Conservation (phyloP, 2,797 vertebrate genomes). For the Euphonia xanthogaster region DNA sequence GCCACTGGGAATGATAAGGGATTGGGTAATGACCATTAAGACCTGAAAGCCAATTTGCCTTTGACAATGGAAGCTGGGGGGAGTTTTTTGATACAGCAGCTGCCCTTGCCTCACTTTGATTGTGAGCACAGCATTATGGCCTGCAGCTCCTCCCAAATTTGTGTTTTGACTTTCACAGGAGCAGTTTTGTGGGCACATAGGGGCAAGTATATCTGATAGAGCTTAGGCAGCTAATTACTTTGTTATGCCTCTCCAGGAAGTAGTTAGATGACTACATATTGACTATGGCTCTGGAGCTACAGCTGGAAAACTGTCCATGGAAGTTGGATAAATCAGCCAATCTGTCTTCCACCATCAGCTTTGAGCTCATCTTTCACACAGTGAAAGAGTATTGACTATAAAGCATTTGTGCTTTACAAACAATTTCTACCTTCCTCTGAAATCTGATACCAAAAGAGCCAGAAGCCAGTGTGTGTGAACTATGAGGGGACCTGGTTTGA, state of each 20-base stretch:
- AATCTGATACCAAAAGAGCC: not conserved
- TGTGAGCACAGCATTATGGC: not conserved
- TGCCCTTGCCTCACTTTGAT: not conserved
- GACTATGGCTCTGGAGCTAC: not conserved
- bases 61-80: not conserved
- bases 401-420: not conserved
- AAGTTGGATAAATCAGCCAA: not conserved
- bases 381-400: not conserved
- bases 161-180: not conserved
- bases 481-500: not conserved
- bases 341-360: not conserved
- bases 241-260: not conserved
- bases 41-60: not conserved
- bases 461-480: not conserved
- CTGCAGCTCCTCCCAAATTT: not conserved
- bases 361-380: not conserved
- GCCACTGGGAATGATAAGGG: not conserved
- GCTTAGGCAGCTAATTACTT: not conserved
- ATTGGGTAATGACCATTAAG: not conserved
- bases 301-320: not conserved
- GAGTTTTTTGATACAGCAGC: not conserved
- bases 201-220: not conserved
- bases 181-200: not conserved
- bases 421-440: not conserved
- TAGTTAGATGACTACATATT: slow-evolving; percentile 17